Percentiles rank a stretch among this genome's conserved stretches.
phyloP scores from a whole-genome alignment of 1,140 invertebrate species.

The Parasteatoda tepidariorum region DNA sequence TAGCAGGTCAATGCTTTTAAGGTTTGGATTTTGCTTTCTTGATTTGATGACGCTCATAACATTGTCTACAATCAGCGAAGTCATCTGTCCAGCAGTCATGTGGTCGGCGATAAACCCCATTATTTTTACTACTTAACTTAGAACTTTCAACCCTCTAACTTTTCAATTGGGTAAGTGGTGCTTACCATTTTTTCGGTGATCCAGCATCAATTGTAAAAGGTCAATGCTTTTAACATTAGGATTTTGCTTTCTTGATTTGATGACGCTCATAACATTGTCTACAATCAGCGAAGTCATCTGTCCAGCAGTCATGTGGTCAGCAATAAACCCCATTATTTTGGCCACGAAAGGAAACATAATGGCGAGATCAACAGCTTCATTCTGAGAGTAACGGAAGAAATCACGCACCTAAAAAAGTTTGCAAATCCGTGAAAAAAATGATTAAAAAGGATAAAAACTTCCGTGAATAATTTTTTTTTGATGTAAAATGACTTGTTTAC shows the following conservation, averaged over 20 bases:
- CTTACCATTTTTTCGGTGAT: background rate
- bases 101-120: slow-evolving; percentile 65
- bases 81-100: slow-evolving; percentile 67
- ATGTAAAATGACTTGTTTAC: too few species aligned
- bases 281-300: slow-evolving; percentile 67
- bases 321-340: slow-evolving; percentile 64
- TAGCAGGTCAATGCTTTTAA: slow-evolving; percentile 59
- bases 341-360: slow-evolving; percentile 67
- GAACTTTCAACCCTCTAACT: too few species aligned
- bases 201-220: slow-evolving; percentile 63
- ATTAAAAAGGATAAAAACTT: too few species aligned
- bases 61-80: slow-evolving; percentile 66
- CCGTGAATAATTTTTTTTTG: too few species aligned
- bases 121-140: too few species aligned
- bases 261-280: slow-evolving; percentile 65
- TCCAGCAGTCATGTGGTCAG: slow-evolving; percentile 65
- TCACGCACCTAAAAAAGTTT: slow-evolving; percentile 66
- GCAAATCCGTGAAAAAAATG: too few species aligned
- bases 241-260: slow-evolving; percentile 62
- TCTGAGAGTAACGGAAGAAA: slow-evolving; percentile 67
- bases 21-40: slow-evolving; percentile 59
- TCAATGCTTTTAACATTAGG: slow-evolving; percentile 50
- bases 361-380: slow-evolving; percentile 65
- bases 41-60: slow-evolving; percentile 64
- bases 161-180: too few species aligned